Percentiles rank a stretch among this genome's conserved stretches.
Conservation (phyloP, 2,888 invertebrate genomes). For the Tetropium fuscum region DNA sequence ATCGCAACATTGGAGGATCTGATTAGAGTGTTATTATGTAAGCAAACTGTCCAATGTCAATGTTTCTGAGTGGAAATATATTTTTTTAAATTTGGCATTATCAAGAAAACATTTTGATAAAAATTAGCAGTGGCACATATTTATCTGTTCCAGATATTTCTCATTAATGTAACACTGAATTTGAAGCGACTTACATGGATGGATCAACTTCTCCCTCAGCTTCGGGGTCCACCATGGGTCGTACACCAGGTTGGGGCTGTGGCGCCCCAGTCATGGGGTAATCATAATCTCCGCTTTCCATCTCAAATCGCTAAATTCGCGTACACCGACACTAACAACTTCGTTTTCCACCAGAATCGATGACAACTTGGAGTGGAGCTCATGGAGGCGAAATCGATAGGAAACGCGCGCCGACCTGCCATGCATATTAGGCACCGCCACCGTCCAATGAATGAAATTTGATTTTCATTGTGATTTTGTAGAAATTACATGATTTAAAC, state of each 20-base stretch:
- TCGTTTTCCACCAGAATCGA: constrained; percentile 21
- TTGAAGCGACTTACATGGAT: constrained; percentile 76
- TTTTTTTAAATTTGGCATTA: too few species aligned
- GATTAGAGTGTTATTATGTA: too few species aligned
- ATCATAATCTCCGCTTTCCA: constrained; percentile 20
- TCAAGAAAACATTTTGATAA: too few species aligned
- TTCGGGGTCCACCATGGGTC: constrained; percentile 86
- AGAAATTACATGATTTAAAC: neutral
- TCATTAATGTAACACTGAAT: too few species aligned
- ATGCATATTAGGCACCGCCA: constrained; percentile 12
- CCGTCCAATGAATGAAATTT: constrained; percentile 13
- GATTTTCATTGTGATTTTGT: neutral
- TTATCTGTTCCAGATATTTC: too few species aligned
- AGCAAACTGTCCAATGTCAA: too few species aligned
- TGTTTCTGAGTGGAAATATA: too few species aligned
- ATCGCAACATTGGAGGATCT: too few species aligned
- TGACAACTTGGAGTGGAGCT: constrained; percentile 14
- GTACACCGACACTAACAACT: constrained; percentile 17
- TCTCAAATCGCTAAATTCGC: constrained; percentile 19
- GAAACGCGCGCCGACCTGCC: constrained; percentile 10
- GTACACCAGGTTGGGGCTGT: constrained; percentile 58
- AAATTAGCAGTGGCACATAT: too few species aligned
- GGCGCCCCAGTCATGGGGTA: constrained; percentile 28
- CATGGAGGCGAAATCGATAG: constrained; percentile 19
- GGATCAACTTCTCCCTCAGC: constrained; percentile 90